These are phyloP conservation scores for Parambassis ranga DNA, from an alignment of 2,797 vertebrate genomes.

Conservation along the genomic window DNA sequence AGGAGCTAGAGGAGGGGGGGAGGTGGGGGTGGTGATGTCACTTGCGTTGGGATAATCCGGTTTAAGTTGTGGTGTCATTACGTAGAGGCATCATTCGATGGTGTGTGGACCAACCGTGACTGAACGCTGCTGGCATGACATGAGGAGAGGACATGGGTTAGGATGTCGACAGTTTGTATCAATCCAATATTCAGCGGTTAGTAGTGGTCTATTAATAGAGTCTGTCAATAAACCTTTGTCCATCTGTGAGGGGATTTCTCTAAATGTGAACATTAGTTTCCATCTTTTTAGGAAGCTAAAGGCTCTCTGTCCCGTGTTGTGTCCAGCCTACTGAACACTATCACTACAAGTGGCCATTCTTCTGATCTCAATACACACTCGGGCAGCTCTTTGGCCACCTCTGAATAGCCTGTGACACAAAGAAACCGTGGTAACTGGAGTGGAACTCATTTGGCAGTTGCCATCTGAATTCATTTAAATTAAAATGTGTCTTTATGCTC, in stretches of 20 bases:
- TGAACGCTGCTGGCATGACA: conserved; percentile 26
- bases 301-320: conserved; percentile 5
- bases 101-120: conserved; percentile 66
- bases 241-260: too few relatives aligned
- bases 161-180: neutral
- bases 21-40: conserved; percentile 54
- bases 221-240: conserved; percentile 1
- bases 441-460: conserved; percentile 67
- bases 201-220: conserved; percentile 9
- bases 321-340: conserved; percentile 38
- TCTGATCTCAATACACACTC: conserved; percentile 30
- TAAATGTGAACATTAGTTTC: too few relatives aligned
- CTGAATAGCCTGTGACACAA: conserved; percentile 63
- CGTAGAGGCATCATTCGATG: conserved; percentile 73
- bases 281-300: conserved; percentile 26
- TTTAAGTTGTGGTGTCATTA: conserved; percentile 74
- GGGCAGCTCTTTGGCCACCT: conserved; percentile 54
- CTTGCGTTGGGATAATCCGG: conserved; percentile 66
- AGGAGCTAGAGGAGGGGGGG: neutral
- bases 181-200: neutral
- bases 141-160: neutral
- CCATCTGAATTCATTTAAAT: conserved; percentile 52
- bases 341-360: conserved; percentile 63
- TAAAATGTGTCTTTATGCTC: conserved; percentile 42
- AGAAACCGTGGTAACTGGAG: conserved; percentile 67